phyloP scores from a whole-genome alignment of 2,888 invertebrate species.

The Mesodorylaimus sp. region DNA sequence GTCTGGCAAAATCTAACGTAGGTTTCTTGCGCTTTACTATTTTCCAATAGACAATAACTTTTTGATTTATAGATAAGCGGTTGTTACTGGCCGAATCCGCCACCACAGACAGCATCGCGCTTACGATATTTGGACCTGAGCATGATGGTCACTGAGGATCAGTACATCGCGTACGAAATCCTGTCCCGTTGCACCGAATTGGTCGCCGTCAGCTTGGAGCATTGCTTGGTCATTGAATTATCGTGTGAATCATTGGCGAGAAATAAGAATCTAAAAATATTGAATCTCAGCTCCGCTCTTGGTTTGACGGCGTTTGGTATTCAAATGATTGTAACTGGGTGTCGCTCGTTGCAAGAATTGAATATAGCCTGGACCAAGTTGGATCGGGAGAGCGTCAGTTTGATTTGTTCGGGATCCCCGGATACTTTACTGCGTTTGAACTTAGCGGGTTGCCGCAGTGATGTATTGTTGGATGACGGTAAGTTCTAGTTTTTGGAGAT shows the following conservation, averaged over 20 bases:
- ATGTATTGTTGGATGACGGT: conserved; percentile 52
- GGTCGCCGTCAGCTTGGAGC: conserved; percentile 66
- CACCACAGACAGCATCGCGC: conserved; percentile 13
- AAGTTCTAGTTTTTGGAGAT: neutral
- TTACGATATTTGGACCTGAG: conserved; percentile 71
- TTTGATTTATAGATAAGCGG: neutral
- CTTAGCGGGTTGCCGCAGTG: conserved; percentile 54
- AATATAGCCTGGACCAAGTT: conserved; percentile 67
- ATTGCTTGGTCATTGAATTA: conserved; percentile 47
- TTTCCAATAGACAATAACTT: neutral
- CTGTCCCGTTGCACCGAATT: conserved; percentile 50
- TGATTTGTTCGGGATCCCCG: conserved; percentile 46
- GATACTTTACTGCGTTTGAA: conserved; percentile 52
- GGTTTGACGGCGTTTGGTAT: neutral
- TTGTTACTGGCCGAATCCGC: neutral
- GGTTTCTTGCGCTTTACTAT: neutral
- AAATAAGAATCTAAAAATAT: conserved; percentile 45
- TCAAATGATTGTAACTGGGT: neutral
- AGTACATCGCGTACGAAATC: conserved; percentile 31
- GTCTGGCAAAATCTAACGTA: conserved; percentile 3
- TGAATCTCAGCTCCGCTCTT: conserved; percentile 39
- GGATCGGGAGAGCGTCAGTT: conserved; percentile 42
- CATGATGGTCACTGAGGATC: conserved; percentile 47
- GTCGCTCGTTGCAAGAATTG: conserved; percentile 36
- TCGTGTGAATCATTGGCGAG: conserved; percentile 40